A percentile compares a stretch with the other conserved stretches of the same genome.
These are phyloP conservation scores for Drosophila neotestacea DNA, from an alignment of 2,888 invertebrate genomes.

Conservation along the genomic window DNA sequence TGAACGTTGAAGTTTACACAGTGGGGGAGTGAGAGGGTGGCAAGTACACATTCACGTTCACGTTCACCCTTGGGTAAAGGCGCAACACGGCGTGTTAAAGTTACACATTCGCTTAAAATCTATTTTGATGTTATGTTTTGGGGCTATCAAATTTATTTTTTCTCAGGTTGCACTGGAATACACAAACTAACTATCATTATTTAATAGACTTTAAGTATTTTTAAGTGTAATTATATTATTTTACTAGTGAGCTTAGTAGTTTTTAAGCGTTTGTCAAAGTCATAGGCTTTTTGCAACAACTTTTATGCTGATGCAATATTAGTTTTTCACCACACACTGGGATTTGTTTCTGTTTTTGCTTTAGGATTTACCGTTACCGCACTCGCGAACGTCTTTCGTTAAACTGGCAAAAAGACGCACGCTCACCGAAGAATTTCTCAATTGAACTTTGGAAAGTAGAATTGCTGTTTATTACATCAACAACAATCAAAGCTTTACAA, in stretches of 20 bases:
- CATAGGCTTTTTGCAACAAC: slow-evolving; percentile 10
- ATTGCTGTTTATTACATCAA: slow-evolving; percentile 47
- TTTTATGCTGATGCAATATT: slow-evolving; percentile 34
- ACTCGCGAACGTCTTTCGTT: slow-evolving; percentile 74
- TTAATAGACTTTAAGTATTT: slow-evolving; percentile 7
- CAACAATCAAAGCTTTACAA: slow-evolving; percentile 42
- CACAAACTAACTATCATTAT: slow-evolving; percentile 2
- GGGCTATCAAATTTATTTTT: neutral
- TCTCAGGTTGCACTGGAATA: neutral
- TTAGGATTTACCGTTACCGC: slow-evolving; percentile 61
- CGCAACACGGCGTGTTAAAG: slow-evolving; percentile 59
- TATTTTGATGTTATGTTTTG: slow-evolving; percentile 11
- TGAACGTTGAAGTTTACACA: slow-evolving; percentile 50
- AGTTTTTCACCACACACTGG: slow-evolving; percentile 35
- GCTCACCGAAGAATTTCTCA: slow-evolving; percentile 56
- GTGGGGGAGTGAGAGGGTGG: slow-evolving; percentile 28
- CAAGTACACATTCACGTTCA: slow-evolving; percentile 3
- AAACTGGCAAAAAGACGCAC: slow-evolving; percentile 65
- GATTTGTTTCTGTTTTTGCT: slow-evolving; percentile 39
- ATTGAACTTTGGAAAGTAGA: slow-evolving; percentile 59
- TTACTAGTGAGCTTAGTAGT: neutral
- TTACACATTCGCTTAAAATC: slow-evolving; percentile 40
- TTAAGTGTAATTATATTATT: neutral
- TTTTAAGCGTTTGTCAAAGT: slow-evolving; percentile 9
- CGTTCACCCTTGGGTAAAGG: slow-evolving; percentile 43